A percentile compares a stretch with the other conserved stretches of the same genome.
Conservation (phyloP, 2,113 vertebrate species). For the Falco punctatus region DNA sequence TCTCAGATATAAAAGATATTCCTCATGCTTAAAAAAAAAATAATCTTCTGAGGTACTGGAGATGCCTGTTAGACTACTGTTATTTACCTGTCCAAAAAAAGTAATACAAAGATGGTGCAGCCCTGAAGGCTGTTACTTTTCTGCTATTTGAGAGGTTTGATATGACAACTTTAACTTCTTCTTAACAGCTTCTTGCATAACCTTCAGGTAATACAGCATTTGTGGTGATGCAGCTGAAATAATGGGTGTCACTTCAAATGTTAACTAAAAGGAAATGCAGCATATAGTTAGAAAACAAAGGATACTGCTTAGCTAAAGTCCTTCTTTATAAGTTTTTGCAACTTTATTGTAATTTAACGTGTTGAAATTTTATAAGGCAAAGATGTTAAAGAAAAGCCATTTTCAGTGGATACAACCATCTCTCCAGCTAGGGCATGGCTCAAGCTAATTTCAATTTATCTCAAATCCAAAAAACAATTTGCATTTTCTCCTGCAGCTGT, state of each 20-base stretch:
- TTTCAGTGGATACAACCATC: not conserved
- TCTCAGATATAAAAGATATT: not conserved
- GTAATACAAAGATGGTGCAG: not conserved
- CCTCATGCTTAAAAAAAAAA: not conserved
- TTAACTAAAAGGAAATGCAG: not conserved
- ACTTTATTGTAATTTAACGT: not conserved
- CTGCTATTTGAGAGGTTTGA: not conserved
- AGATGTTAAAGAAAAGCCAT: not conserved
- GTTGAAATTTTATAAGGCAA: not conserved
- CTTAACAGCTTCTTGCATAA: not conserved
- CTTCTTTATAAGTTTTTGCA: not conserved
- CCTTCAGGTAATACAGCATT: not conserved
- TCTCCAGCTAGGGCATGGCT: not conserved
- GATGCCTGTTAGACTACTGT: not conserved
- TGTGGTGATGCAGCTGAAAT: not conserved
- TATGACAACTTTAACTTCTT: not conserved
- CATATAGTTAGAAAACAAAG: not conserved
- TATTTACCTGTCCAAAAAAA: not conserved
- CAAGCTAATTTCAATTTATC: not conserved
- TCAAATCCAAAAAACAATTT: not conserved
- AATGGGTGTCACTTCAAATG: not conserved
- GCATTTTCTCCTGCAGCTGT: not conserved
- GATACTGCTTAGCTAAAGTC: not conserved
- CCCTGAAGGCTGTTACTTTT: not conserved
- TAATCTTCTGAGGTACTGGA: fast-evolving